Evolutionary conservation across 2,888 invertebrate genomes (phyloP).

Genomic region (Blomia tropicalis): DNA sequence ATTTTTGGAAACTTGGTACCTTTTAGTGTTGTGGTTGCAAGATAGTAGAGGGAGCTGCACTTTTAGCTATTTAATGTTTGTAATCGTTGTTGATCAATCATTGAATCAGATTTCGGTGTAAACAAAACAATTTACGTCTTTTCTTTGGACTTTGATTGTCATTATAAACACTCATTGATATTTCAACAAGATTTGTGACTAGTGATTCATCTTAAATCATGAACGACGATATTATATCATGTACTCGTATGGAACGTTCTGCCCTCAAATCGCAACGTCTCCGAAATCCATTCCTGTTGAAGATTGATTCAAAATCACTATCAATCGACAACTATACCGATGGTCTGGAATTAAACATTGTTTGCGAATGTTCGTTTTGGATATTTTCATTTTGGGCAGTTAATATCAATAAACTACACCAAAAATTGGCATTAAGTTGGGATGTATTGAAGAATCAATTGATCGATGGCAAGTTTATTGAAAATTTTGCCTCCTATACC

Average conservation of each 20-base stretch:
- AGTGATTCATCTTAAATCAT: not conserved
- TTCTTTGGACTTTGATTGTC: no score
- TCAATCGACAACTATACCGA: conserved; percentile 16
- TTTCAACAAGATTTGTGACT: not conserved
- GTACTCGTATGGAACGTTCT: not conserved
- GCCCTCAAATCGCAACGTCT: conserved; percentile 11
- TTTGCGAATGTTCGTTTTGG: conserved; percentile 23
- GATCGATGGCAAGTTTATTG: conserved; percentile 13
- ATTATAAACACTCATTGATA: not conserved
- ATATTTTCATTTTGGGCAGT: conserved; percentile 22
- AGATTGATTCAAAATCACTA: conserved; percentile 15
- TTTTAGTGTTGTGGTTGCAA: no score
- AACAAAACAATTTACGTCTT: no score
- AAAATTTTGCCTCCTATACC: not conserved
- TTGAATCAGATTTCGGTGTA: no score
- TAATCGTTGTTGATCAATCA: no score
- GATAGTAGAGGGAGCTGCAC: no score
- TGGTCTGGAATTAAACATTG: conserved; percentile 13
- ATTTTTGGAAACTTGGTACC: no score
- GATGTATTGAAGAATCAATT: conserved; percentile 11
- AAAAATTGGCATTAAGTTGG: conserved; percentile 19
- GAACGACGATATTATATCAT: conserved; percentile 3
- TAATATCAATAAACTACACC: conserved; percentile 19
- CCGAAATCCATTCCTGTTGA: conserved; percentile 21
- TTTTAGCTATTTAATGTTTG: no score